phyloP scores from a whole-genome alignment of 2,113 vertebrate genomes.

The Poeciliopsis turrubarensis region DNA sequence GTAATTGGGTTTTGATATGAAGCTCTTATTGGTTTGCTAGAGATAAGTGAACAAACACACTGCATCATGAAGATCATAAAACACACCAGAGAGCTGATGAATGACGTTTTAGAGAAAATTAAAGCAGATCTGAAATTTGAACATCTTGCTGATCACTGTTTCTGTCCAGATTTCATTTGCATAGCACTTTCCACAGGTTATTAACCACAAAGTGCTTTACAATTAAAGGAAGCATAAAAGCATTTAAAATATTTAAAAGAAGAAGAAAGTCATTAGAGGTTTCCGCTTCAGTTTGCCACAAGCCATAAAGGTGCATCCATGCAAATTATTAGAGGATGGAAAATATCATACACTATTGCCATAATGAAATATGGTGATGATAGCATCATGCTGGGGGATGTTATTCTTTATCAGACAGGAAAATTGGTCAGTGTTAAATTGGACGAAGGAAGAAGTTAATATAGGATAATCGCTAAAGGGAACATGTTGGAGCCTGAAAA shows the following conservation, averaged over 20 bases:
- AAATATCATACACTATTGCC: neutral
- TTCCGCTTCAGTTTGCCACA: neutral
- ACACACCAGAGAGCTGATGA: neutral
- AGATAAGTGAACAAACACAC: neutral
- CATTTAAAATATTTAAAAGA: neutral
- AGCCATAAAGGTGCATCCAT: neutral
- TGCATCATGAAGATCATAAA: neutral
- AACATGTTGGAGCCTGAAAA: too few species aligned
- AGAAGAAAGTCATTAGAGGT: neutral
- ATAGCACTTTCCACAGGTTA: too few species aligned
- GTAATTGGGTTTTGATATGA: neutral
- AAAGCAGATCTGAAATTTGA: neutral
- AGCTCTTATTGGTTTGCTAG: neutral
- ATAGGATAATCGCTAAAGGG: neutral
- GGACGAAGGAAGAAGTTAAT: neutral
- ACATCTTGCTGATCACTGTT: neutral
- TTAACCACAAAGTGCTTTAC: too few species aligned
- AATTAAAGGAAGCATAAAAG: too few species aligned
- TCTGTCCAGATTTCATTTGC: too few species aligned
- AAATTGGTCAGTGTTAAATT: neutral
- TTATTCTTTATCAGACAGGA: neutral
- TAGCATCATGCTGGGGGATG: too few species aligned
- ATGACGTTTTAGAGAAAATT: neutral
- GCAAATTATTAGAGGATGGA: neutral
- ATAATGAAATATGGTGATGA: too few species aligned